A percentile compares a stretch with the other conserved stretches of the same genome.
Evolutionary conservation across 1,140 invertebrate species (phyloP).

Genomic region (Drosophila kohkoa): DNA sequence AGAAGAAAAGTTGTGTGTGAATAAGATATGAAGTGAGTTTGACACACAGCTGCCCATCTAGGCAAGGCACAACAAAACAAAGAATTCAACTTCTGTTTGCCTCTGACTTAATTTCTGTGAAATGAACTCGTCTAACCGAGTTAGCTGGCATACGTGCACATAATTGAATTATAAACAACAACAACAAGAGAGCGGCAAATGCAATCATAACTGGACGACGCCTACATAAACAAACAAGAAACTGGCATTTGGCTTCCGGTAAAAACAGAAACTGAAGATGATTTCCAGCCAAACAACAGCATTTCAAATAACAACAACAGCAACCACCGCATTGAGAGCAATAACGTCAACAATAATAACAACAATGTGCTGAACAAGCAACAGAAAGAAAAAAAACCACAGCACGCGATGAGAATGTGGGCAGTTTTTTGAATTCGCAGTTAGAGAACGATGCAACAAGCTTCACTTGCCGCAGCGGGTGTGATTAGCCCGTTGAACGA

Average conservation of each 20-base stretch:
- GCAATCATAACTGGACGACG: constrained; percentile 66
- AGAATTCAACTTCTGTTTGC: constrained; percentile 18
- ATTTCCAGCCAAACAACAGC: constrained; percentile 56
- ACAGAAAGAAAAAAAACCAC: constrained; percentile 31
- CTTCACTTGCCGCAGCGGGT: constrained; percentile 56
- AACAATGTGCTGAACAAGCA: constrained; percentile 28
- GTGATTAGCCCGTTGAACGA: constrained; percentile 69
- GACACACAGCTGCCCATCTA: constrained; percentile 41
- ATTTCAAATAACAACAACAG: constrained; percentile 29
- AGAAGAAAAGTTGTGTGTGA: constrained; percentile 14
- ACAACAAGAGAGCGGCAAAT: constrained; percentile 43
- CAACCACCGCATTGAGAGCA: constrained; percentile 22
- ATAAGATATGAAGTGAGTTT: constrained; percentile 38
- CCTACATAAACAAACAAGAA: constrained; percentile 54
- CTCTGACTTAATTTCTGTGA: constrained; percentile 31
- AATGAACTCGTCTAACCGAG: constrained; percentile 26
- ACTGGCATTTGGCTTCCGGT: constrained; percentile 65
- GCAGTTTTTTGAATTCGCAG: constrained; percentile 53
- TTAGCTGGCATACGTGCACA: constrained; percentile 40
- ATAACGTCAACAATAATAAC: constrained; percentile 17
- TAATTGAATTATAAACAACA: constrained; percentile 73
- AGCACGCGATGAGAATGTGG: constrained; percentile 71
- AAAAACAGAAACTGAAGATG: constrained; percentile 65
- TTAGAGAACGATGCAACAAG: constrained; percentile 44
- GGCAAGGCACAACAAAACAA: constrained; percentile 8